phyloP scores from a whole-genome alignment of 2,797 vertebrate species.

The Aselliscus stoliczkanus region DNA sequence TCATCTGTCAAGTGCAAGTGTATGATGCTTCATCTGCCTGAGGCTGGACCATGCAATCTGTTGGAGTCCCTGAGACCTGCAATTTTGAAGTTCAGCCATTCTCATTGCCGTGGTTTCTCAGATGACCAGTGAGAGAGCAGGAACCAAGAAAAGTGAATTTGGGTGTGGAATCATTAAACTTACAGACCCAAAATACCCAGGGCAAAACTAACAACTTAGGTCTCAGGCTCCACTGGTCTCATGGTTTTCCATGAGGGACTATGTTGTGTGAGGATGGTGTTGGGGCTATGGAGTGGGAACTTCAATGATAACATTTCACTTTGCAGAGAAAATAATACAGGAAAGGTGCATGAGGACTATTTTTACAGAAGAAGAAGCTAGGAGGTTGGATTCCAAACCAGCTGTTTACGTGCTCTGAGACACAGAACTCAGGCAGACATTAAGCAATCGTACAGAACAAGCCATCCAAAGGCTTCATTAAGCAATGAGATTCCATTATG shows the following conservation, averaged over 20 bases:
- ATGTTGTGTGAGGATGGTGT: background rate
- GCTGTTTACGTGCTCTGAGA: too few relatives aligned
- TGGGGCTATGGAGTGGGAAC: background rate
- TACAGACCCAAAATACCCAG: background rate
- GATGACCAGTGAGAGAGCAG: background rate
- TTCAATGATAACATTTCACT: background rate
- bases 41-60: background rate
- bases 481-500: too few relatives aligned
- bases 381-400: too few relatives aligned
- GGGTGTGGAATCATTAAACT: background rate
- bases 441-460: too few relatives aligned
- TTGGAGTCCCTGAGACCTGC: background rate
- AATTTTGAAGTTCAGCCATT: background rate
- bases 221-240: background rate
- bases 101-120: background rate
- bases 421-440: too few relatives aligned
- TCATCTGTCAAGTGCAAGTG: background rate
- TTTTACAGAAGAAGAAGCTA: too few relatives aligned
- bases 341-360: too few relatives aligned
- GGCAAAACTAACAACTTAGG: background rate
- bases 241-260: background rate
- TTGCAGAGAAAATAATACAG: background rate
- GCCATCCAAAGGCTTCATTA: too few relatives aligned
- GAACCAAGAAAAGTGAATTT: background rate
- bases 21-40: background rate